Conservation (phyloP, 92 coral and sea anemone species). For the Metridium senile region DNA sequence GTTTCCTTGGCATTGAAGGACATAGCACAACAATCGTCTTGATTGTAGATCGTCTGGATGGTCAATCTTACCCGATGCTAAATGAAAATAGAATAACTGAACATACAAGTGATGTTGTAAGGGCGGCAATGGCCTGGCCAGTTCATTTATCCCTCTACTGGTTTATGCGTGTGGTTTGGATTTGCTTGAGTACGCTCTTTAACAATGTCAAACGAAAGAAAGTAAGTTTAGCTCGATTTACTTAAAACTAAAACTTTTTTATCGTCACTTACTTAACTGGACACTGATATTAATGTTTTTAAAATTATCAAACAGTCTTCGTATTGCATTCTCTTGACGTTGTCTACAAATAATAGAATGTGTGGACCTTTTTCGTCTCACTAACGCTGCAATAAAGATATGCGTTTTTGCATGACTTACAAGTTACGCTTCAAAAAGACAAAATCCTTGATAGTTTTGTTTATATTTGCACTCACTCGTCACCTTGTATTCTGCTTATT, state of each 20-base stretch:
- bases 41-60: neutral
- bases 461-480: no score
- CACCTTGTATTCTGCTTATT: no score
- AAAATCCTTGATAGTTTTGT: no score
- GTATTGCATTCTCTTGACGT: no score
- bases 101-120: neutral
- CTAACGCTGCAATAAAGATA: no score
- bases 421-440: no score
- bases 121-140: neutral
- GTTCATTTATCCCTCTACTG: neutral
- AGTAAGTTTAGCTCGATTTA: neutral
- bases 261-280: neutral
- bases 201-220: neutral
- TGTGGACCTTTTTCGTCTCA: no score
- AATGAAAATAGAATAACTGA: neutral
- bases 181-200: slow-evolving; percentile 8
- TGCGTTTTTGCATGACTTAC: no score
- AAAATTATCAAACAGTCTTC: no score
- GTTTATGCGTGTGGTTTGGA: neutral
- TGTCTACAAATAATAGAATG: no score
- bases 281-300: no score
- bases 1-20: neutral
- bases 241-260: neutral
- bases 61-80: no score
- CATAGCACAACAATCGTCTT: neutral